These are phyloP conservation scores for Callopanchax toddi DNA, from an alignment of 2,113 vertebrate species.

Conservation along the genomic window DNA sequence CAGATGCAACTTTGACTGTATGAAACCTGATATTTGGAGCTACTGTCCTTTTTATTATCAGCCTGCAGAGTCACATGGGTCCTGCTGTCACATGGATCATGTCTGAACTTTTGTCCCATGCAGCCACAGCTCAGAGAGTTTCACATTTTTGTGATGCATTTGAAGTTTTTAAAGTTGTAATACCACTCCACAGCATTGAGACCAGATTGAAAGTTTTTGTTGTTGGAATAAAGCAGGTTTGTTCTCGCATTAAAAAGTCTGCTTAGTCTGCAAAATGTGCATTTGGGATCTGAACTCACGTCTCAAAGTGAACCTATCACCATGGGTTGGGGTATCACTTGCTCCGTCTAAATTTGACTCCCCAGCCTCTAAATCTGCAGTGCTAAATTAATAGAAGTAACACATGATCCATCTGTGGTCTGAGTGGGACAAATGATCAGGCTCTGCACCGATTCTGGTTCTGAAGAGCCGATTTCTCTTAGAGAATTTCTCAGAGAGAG, in stretches of 20 bases:
- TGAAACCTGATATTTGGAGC: slow-evolving; percentile 39
- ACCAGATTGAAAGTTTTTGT: too few species aligned
- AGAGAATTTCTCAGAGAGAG: too few species aligned
- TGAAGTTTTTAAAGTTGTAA: too few species aligned
- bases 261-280: slow-evolving; percentile 1
- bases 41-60: slow-evolving; percentile 17
- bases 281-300: background rate
- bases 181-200: too few species aligned
- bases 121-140: background rate
- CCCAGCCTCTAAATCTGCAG: slow-evolving; percentile 24
- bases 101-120: slow-evolving; percentile 25
- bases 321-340: slow-evolving; percentile 15
- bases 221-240: too few species aligned
- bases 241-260: too few species aligned
- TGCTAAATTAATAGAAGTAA: slow-evolving; percentile 38
- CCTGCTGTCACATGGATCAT: slow-evolving; percentile 43
- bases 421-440: slow-evolving; percentile 13
- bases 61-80: slow-evolving; percentile 39
- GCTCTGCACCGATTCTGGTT: too few species aligned
- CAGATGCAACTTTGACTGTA: slow-evolving; percentile 22
- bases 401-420: slow-evolving; percentile 22
- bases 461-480: too few species aligned
- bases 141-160: too few species aligned
- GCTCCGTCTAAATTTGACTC: slow-evolving; percentile 35
- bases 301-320: background rate